Evolutionary conservation across 2,797 vertebrate species (phyloP).

Genomic region (Allobates femoralis): DNA sequence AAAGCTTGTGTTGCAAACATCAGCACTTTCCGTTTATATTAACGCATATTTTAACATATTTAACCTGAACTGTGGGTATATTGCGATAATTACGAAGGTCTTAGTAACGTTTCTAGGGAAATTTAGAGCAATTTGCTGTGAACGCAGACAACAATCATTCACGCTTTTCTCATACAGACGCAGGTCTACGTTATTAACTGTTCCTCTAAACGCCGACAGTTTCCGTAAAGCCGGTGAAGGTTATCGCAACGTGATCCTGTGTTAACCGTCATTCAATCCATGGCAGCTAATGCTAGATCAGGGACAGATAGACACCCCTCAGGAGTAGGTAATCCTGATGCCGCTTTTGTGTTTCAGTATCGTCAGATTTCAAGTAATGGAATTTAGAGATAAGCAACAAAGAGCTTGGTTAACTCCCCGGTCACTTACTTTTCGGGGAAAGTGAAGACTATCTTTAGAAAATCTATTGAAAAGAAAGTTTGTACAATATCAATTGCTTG

Average conservation of each 20-base stretch:
- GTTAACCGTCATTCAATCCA: slow-evolving; percentile 43
- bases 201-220: background rate
- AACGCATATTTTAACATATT: slow-evolving; percentile 29
- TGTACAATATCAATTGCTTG: background rate
- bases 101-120: background rate
- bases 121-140: background rate
- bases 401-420: slow-evolving; percentile 7
- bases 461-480: background rate
- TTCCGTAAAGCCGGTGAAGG: slow-evolving; percentile 30
- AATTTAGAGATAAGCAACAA: slow-evolving; percentile 37
- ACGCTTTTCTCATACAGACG: background rate
- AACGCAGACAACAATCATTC: background rate
- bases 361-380: slow-evolving; percentile 44
- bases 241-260: slow-evolving; percentile 38
- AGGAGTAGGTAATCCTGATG: slow-evolving; percentile 36
- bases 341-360: slow-evolving; percentile 33
- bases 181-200: slow-evolving; percentile 3
- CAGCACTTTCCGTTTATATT: slow-evolving; percentile 16
- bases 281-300: slow-evolving; percentile 46
- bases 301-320: slow-evolving; percentile 44
- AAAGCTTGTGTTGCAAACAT: slow-evolving; percentile 24
- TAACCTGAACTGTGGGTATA: slow-evolving; percentile 16
- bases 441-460: background rate
- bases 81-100: slow-evolving; percentile 21
- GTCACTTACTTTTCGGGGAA: background rate